Percentiles rank a stretch among this genome's conserved stretches.
phyloP scores from a whole-genome alignment of 64 coral and sea anemone species.

The Stichodactyla mertensii region DNA sequence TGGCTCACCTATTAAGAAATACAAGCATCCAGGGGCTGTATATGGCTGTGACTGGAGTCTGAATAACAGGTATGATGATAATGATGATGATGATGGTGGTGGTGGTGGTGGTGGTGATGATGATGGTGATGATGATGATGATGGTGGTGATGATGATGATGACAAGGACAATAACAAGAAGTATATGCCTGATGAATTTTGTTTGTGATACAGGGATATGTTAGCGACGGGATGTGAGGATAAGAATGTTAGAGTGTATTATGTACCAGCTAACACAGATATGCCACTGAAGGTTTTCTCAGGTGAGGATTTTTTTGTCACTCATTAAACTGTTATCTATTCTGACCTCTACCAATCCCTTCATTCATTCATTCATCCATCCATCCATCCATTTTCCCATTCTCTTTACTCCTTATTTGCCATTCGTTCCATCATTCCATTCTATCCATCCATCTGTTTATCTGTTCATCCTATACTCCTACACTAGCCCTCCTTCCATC shows the following conservation, averaged over 20 bases:
- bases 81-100: not conserved
- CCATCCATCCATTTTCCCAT: not conserved
- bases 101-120: too few species aligned
- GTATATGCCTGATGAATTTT: not conserved
- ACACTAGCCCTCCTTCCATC: too few species aligned
- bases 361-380: not conserved
- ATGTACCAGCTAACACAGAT: conserved; percentile 84
- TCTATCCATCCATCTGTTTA: too few species aligned
- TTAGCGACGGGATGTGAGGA: conserved; percentile 96
- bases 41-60: conserved; percentile 99
- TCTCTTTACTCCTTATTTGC: not conserved
- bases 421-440: too few species aligned
- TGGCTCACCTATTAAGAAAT: conserved; percentile 77
- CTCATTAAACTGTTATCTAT: not conserved
- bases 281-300: conserved; percentile 78
- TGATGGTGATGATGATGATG: not conserved
- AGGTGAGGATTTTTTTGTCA: conserved; percentile 41
- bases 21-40: conserved; percentile 87
- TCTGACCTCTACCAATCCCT: not conserved
- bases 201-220: conserved; percentile 70
- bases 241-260: conserved; percentile 82
- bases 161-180: not conserved
- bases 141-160: not conserved
- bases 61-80: conserved; percentile 77
- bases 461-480: too few species aligned